A percentile compares a stretch with the other conserved stretches of the same genome.
phyloP scores from a whole-genome alignment of 2,888 invertebrate genomes.

The Melanchra persicariae region DNA sequence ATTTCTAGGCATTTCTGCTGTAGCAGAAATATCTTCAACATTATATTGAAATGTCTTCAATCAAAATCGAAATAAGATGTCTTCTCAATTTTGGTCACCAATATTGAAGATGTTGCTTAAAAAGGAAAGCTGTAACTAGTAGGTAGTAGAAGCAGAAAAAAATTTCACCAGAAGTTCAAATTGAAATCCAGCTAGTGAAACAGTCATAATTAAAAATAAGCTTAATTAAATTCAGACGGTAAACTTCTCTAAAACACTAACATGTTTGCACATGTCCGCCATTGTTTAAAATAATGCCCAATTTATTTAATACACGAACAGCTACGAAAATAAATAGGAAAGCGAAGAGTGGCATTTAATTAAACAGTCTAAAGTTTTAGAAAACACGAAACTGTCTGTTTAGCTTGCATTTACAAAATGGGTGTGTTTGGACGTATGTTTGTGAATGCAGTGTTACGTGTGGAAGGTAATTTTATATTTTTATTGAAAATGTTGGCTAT shows the following conservation, averaged over 20 bases:
- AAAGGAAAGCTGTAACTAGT: neutral
- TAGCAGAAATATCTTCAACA: neutral
- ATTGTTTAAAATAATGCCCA: conserved; percentile 73
- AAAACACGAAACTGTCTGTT: conserved; percentile 59
- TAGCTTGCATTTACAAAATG: conserved; percentile 26
- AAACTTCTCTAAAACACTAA: conserved; percentile 37
- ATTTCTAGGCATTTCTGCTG: neutral
- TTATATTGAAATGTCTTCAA: neutral
- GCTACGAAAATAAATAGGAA: conserved; percentile 61
- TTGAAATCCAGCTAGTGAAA: conserved; percentile 17
- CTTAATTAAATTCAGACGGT: conserved; percentile 3
- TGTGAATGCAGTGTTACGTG: conserved; percentile 9
- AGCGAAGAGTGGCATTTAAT: conserved; percentile 80
- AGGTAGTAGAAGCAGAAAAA: neutral
- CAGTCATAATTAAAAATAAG: conserved; percentile 34
- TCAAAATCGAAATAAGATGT: neutral
- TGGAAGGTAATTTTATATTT: conserved; percentile 39
- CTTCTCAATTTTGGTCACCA: neutral
- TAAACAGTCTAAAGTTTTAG: conserved; percentile 73
- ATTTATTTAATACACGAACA: conserved; percentile 78
- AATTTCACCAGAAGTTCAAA: neutral
- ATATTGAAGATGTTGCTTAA: neutral
- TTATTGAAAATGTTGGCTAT: neutral
- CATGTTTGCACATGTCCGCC: conserved; percentile 44
- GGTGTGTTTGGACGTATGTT: conserved; percentile 33